Evolutionary conservation across 1,140 invertebrate genomes (phyloP).

Genomic region (Monochamus saltuarius): DNA sequence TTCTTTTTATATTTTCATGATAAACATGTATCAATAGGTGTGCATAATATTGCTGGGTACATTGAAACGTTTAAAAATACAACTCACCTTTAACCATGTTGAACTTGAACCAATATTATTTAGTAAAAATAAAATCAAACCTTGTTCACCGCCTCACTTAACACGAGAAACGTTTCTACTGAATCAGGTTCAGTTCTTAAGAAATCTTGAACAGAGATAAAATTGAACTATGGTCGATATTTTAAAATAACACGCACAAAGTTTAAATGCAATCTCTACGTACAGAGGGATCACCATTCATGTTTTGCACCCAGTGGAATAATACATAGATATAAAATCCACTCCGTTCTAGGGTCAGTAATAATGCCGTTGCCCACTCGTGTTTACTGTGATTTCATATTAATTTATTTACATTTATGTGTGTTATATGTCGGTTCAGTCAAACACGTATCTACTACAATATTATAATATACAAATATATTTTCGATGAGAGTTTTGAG

Average conservation of each 20-base stretch:
- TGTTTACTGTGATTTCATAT: too few species aligned
- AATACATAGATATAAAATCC: too few species aligned
- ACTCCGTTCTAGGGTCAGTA: too few species aligned
- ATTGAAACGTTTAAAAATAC: conserved; percentile 10
- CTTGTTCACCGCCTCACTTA: conserved; percentile 7
- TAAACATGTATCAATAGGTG: not conserved
- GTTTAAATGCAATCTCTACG: conserved; percentile 4
- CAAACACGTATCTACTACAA: too few species aligned
- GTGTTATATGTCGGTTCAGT: too few species aligned
- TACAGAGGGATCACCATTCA: too few species aligned
- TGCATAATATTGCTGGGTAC: not conserved
- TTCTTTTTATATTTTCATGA: too few species aligned
- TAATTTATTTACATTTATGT: too few species aligned
- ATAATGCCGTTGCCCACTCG: too few species aligned
- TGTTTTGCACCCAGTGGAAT: too few species aligned
- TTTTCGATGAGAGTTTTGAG: too few species aligned
- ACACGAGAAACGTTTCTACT: conserved; percentile 9
- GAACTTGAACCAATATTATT: conserved; percentile 6
- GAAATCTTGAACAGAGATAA: conserved; percentile 18
- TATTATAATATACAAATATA: too few species aligned
- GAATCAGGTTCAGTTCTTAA: conserved; percentile 13
- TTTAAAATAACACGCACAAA: conserved; percentile 22
- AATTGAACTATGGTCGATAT: conserved; percentile 20
- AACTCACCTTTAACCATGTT: conserved; percentile 7
- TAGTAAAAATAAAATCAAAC: conserved; percentile 10